Evolutionary conservation across 2,113 vertebrate species (phyloP), one percentile per base, ranked within the genome.

Genomic region (Glaucomys volans): DNA sequence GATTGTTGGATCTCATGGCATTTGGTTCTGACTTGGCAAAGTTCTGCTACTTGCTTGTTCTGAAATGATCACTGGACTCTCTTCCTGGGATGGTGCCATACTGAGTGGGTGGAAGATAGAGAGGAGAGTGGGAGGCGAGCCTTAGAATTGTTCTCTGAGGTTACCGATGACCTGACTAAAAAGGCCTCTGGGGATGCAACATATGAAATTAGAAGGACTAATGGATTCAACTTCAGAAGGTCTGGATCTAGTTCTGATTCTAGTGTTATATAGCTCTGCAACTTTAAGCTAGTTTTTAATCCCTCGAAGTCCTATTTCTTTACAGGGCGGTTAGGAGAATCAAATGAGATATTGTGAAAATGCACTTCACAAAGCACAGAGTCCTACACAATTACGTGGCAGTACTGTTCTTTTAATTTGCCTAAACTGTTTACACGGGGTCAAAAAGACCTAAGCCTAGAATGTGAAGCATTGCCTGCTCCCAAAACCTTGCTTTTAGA

Each of bases 361-460:
- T 20, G 81, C 8, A 10, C 85, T 94, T 96, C 90, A n/a, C 80
- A 94, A 91, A 82, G 40, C 47, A 40, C 37, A 79, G 64, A 80
- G 44, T 44, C 81, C 85, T 95, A 64, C 77, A 81, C 20, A 82
- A 85, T 87, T 92, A 66, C 90, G 90, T 67, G 17, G 52, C 66
- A 77, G 42, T 79, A 32, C 44, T 85, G 62, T 83, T 94, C n/a
- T 80, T 96, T 32, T 86, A 77, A 97, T 82, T 94, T 94, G 42
- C 59, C 62, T 37, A 74, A 90, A 95, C 9, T 66, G 17, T 59
- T 96, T 95, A 87, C 76, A 80, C 8, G 0, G 59, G 47, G 54
- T 95, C 87, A 95, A 91, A 84, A 8, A 92, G 75, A 96, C 52
- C 28, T 90, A 83, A 92, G 66, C 44, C 87, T 94, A 77, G 24